Evolutionary conservation across 2,113 vertebrate genomes (phyloP).

Genomic region (Pavo muticus): DNA sequence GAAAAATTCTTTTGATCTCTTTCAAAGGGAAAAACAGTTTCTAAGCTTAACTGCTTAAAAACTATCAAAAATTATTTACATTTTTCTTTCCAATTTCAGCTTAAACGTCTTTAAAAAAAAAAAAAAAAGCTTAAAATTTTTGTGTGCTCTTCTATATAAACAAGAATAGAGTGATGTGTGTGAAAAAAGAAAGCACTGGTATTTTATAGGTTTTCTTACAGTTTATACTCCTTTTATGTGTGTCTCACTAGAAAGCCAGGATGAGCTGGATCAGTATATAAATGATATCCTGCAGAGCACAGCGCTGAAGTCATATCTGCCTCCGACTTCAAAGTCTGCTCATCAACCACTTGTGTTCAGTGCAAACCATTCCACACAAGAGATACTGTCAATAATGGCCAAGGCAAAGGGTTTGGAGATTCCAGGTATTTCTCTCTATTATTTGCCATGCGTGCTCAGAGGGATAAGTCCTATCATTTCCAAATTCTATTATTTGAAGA

Average conservation of each 20-base stretch:
- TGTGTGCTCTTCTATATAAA: not conserved
- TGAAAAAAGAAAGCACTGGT: not conserved
- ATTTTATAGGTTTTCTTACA: not conserved
- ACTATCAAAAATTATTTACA: not conserved
- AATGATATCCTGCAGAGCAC: slow-evolving; percentile 90
- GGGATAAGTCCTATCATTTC: not conserved
- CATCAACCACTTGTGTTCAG: slow-evolving; percentile 88
- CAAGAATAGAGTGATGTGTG: not conserved
- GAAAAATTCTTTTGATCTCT: not conserved
- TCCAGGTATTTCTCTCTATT: slow-evolving; percentile 83
- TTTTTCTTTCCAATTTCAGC: not conserved
- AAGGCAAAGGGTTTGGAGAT: slow-evolving; percentile 90
- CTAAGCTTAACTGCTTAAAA: not conserved
- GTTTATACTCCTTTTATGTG: not conserved
- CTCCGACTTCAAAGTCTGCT: slow-evolving; percentile 83
- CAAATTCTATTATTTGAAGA: not conserved
- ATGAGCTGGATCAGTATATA: slow-evolving; percentile 93
- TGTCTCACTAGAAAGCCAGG: slow-evolving; percentile 74
- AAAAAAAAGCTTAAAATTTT: not conserved
- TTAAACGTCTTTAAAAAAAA: not conserved
- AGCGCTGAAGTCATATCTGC: slow-evolving; percentile 84
- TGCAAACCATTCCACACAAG: slow-evolving; percentile 90
- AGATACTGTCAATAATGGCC: slow-evolving; percentile 95
- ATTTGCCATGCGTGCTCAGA: not conserved
- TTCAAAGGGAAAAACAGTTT: not conserved